These are phyloP conservation scores for Rhinella marina DNA, from an alignment of 2,797 vertebrate genomes.

Conservation along the genomic window DNA sequence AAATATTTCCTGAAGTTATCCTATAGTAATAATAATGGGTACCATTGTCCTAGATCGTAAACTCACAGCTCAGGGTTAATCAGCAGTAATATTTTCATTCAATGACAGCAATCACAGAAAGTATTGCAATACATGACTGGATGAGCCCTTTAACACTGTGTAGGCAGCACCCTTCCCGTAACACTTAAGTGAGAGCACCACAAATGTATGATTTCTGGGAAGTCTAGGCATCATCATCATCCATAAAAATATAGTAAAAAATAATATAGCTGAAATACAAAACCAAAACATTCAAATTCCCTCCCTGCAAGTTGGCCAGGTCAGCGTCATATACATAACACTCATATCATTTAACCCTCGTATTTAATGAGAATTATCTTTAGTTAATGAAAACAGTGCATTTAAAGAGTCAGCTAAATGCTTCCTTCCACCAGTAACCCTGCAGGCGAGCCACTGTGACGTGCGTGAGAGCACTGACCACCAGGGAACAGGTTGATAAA, in stretches of 20 bases:
- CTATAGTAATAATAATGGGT: too few species aligned
- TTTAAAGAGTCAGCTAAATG: slow-evolving; percentile 23
- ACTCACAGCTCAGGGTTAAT: neutral
- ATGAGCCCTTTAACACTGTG: neutral
- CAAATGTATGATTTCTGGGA: neutral
- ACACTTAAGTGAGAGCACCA: too few species aligned
- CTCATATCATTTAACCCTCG: too few species aligned
- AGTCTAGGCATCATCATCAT: neutral
- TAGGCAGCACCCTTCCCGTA: neutral
- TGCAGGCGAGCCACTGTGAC: slow-evolving; percentile 62
- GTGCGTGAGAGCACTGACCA: slow-evolving; percentile 65
- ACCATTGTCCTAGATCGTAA: too few species aligned
- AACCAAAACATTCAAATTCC: neutral
- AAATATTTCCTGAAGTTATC: too few species aligned
- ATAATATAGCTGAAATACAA: neutral
- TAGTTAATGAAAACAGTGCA: slow-evolving; percentile 22
- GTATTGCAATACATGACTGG: neutral
- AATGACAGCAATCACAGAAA: neutral
- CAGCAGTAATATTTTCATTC: neutral
- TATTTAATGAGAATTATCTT: neutral
- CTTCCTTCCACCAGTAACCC: slow-evolving; percentile 11
- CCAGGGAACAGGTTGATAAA: slow-evolving; percentile 89
- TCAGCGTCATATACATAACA: neutral
- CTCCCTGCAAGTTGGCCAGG: neutral
- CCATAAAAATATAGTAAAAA: neutral